Conservation (phyloP, 2,888 invertebrate genomes). For the Ceramica pisi region DNA sequence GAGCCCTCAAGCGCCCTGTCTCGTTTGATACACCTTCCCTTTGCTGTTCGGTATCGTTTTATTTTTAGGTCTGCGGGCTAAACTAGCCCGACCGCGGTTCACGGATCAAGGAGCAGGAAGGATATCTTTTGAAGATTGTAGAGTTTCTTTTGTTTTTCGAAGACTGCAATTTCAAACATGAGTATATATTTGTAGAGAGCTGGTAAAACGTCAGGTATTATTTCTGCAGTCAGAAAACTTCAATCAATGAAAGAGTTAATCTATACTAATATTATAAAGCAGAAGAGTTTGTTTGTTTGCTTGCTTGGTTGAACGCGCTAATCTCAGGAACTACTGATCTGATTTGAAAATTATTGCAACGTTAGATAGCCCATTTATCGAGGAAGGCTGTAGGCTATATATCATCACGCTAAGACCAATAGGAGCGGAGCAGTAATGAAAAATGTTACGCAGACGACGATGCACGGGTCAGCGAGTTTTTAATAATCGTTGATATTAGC, state of each 20-base stretch:
- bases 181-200: neutral
- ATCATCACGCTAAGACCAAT: too few species aligned
- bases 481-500: too few species aligned
- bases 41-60: constrained; percentile 30
- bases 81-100: constrained; percentile 29
- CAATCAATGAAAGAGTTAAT: neutral
- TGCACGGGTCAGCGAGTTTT: too few species aligned
- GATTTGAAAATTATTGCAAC: too few species aligned
- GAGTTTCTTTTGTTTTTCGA: neutral
- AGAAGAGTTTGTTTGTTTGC: too few species aligned
- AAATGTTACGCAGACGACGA: too few species aligned
- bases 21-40: constrained; percentile 42
- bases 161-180: neutral
- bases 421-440: too few species aligned
- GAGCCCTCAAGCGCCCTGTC: constrained; percentile 40
- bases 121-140: constrained; percentile 6
- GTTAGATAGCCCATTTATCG: too few species aligned
- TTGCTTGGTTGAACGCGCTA: too few species aligned
- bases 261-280: too few species aligned
- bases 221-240: neutral
- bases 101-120: constrained; percentile 23
- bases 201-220: neutral
- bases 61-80: constrained; percentile 41
- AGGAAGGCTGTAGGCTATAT: too few species aligned
- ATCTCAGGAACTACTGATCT: too few species aligned